Base-by-base conservation (phyloP, 2,113 vertebrate species). In the Speoplatyrhinus poulsoni region DNA sequence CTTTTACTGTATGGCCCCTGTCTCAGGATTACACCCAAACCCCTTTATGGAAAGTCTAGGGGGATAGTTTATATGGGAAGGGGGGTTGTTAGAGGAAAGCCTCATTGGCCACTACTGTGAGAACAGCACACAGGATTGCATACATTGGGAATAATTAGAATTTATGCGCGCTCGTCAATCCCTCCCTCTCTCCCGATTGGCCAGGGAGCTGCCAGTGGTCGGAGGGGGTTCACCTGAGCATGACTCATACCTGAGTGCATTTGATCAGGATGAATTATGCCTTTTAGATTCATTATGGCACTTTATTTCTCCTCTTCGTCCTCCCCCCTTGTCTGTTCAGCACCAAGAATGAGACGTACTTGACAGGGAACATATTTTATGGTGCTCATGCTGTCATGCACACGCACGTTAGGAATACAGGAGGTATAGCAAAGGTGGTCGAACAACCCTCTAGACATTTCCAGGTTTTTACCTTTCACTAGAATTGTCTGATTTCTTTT, bases 281-380 rank as follows among this genome's bases (percentile, higher is more conserved):
- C 84, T 85, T 88, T 93, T 87, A 88, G 87, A 91, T 93, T 93
- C 90, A 91, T 92, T 90, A 92, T 86, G 88, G 87, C 87, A 88
- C 89, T 91, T 89, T 90, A 90, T 92, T 90, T 89, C 86, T 87
- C 85, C 85, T 85, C 84, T 79, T 79, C 73, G 85, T 87, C 88
- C 87, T 88, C 86, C 90, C 87, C 86, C 80, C 87, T 88, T 88
- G 88, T 91, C 90, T 76, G 62, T 72, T 85, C 85, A 70, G 79
- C 80, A 67, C 65, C 33, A 65, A 72, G 81, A 87, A 89, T 90
- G 88, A 90, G 87, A 88, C 75, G 87, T 87, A 80, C 85, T 83
- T 86, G 90, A 91, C 90, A 90, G 88, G 78, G 82, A 87, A 88
- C 88, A 90, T 91, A 91, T 90, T 91, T 91, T 89, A 91, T 88